phyloP scores from a whole-genome alignment of 2,888 invertebrate genomes.

The Platycheirus albimanus region DNA sequence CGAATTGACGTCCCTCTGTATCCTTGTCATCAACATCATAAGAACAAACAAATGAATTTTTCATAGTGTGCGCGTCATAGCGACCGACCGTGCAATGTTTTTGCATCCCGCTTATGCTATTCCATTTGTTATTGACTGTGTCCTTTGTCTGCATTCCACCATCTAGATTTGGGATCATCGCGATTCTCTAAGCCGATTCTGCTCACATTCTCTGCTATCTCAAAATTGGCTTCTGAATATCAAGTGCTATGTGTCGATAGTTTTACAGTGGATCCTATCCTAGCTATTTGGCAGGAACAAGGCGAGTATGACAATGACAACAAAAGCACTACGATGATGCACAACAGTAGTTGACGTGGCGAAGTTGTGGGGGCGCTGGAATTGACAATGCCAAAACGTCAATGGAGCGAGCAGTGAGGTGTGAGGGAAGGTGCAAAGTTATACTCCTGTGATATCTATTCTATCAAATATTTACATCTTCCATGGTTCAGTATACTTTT shows the following conservation, averaged over 20 bases:
- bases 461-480: constrained; percentile 74
- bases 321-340: constrained; percentile 58
- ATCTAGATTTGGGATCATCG: constrained; percentile 62
- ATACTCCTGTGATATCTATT: constrained; percentile 64
- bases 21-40: constrained; percentile 44
- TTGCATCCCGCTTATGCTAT: constrained; percentile 48
- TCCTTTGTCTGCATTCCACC: constrained; percentile 65
- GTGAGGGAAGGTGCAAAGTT: constrained; percentile 1
- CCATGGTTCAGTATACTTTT: constrained; percentile 71
- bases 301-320: constrained; percentile 53
- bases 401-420: constrained; percentile 53
- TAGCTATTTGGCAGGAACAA: constrained; percentile 64
- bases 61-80: constrained; percentile 54
- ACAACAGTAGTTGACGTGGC: constrained; percentile 11
- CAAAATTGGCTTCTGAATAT: no score
- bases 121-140: constrained; percentile 38
- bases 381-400: constrained; percentile 40
- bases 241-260: constrained; percentile 53
- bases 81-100: constrained; percentile 58
- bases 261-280: constrained; percentile 62
- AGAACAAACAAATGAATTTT: constrained; percentile 73
- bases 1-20: no score
- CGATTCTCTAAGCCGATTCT: constrained; percentile 43
- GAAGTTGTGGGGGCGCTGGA: background rate
- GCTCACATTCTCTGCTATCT: constrained; percentile 8